Evolutionary conservation across 1,140 invertebrate species (phyloP).

Genomic region (Ptiloglossa arizonensis): DNA sequence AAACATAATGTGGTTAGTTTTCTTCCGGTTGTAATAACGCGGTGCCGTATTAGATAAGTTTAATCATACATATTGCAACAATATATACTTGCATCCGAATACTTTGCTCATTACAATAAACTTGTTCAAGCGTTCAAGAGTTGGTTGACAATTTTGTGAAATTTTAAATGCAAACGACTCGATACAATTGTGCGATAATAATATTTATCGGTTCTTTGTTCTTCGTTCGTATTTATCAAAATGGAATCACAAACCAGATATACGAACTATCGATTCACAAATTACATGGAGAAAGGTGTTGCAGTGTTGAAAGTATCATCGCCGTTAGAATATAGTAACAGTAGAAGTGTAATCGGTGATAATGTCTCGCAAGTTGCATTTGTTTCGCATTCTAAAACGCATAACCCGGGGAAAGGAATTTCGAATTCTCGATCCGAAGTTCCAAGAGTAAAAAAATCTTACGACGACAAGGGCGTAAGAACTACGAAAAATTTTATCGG

Average conservation of each 20-base stretch:
- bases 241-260: slow-evolving; percentile 38
- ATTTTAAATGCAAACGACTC: background rate
- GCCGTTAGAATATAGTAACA: background rate
- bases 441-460: background rate
- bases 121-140: background rate
- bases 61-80: slow-evolving; percentile 12
- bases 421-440: background rate
- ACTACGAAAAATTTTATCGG: slow-evolving; percentile 64
- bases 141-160: background rate
- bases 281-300: slow-evolving; percentile 49
- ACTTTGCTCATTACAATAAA: background rate
- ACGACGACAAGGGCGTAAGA: slow-evolving; percentile 40
- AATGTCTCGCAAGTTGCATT: background rate
- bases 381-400: background rate
- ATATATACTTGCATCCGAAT: background rate
- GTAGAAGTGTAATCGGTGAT: background rate
- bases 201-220: background rate
- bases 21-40: slow-evolving; percentile 29
- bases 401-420: no score
- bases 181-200: no score
- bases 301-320: slow-evolving; percentile 45
- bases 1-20: slow-evolving; percentile 30
- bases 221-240: background rate
- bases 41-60: slow-evolving; percentile 22
- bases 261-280: slow-evolving; percentile 53